Base-by-base conservation (phyloP, 2,888 invertebrate species). In the Phrixothrix hirtus region DNA sequence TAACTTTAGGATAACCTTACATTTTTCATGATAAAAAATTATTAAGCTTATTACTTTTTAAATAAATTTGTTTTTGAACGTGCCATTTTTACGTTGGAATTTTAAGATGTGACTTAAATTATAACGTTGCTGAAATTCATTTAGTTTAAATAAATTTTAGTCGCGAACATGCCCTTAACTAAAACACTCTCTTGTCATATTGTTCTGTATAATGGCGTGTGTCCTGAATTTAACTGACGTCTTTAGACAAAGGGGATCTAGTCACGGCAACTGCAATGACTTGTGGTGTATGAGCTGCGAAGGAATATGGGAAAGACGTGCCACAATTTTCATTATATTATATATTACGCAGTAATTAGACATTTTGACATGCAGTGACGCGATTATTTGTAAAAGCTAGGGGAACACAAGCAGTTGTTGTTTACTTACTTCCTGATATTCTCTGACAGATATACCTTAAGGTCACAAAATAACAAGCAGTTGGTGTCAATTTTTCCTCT, bases 181-280 rank as follows among this genome's bases (percentile, higher is more conserved):
- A 47, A 47, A 47, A 47, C 47, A 39, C 38, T 32, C 34, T 32
- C 47, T 46, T 47, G 47, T 47, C 47, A 47, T 49, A 59, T 59
- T 57, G 48, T 57, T 44, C 45, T 41, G 48, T 42, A 57, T 55
- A 59, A 57, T 55, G 51, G 59, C 54, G 49, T 45, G 55, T 58
- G 49, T 54, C 43, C 48, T 37, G 49, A 57, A 45, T 58, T 51
- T 54, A 42, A 39, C 43, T 51, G 57, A 57, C 55, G 55, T 51
- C 32, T 37, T 55, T 48, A 49, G 45, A 52, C 49, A 55, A 57
- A 55, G 57, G 44, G 44, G 46, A 51, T 52, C 52, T 52, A 45
- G 49, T 52, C 49, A 52, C 45, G 45, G 51, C 55, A 52, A 57
- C 55, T 48, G 47, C 53, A 55, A 49, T 59, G 59, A 50, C 55